Evolutionary conservation across 2,797 vertebrate species (phyloP), one percentile per base, ranked within the genome.

Genomic region (Malurus leucopterus): DNA sequence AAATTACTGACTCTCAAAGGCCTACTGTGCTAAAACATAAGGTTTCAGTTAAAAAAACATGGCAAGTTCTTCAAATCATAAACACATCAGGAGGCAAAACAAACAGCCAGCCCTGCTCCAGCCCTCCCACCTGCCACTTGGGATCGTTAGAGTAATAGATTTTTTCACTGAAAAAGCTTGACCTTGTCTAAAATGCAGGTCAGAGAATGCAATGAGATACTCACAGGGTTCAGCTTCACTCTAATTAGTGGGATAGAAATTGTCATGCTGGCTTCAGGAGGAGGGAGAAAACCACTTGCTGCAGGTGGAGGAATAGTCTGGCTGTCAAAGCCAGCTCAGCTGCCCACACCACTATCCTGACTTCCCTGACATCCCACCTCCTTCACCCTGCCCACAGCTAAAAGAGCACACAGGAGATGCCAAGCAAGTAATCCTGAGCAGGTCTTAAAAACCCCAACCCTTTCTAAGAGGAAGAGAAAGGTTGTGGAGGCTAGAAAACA

Each of bases 251-350:
- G 71, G 38, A 78, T 32, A 63, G 44, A 89, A 81, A 55, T 12
- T 51, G 47, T 83, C n/a, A 15, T 7, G 34, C 30, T 64, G 38
- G 50, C 46, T 73, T 57, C 38, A 41, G 3, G 18, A 67, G 32
- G 32, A 83, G 47, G 29, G 26, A 85, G 62, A 62, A 87, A 87
- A 71, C 4, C 15, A 21, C 32, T 65, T 54, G 30, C 38, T 79
- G 69, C 62, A 50, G 27, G 57, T n/a, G 3, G 5, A 55, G n/a
- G 27, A 58, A 32, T 0, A 58, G 17, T 13, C 34, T 2, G 2
- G 19, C n/a, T 59, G 43, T 24, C 63, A 26, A 54, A 87, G 57
- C 5, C 27, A 12, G 50, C 65, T 85, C 40, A 36, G 44, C 54
- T 86, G 46, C 67, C 46, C 50, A 13, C 50, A n/a, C 7, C 6